Conservation (phyloP, 2,113 vertebrate genomes). For the Xiphias gladius region DNA sequence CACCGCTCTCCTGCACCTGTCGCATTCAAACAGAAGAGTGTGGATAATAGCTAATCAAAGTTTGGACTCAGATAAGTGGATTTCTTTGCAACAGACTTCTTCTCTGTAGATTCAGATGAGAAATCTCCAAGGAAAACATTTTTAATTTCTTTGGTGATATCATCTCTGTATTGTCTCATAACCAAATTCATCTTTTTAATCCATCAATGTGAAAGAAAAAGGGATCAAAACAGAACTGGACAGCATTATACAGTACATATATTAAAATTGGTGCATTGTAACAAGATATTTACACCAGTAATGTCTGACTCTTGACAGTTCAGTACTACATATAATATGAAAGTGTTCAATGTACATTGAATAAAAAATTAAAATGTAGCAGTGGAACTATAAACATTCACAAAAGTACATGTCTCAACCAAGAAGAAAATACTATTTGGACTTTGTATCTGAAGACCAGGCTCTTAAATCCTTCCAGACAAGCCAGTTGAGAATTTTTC, state of each 20-base stretch:
- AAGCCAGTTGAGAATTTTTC: conserved; percentile 3
- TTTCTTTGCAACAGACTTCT: conserved; percentile 28
- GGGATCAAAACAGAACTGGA: background rate
- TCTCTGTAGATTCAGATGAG: conserved; percentile 13
- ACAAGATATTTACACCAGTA: conserved; percentile 57
- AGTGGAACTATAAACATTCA: conserved; percentile 59
- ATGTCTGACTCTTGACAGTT: conserved; percentile 33
- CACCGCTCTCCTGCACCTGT: background rate
- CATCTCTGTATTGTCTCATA: background rate
- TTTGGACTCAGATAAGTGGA: conserved; percentile 49
- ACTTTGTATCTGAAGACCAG: conserved; percentile 12
- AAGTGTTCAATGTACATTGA: conserved; percentile 38
- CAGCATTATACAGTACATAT: conserved; percentile 6
- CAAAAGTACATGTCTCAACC: conserved; percentile 30
- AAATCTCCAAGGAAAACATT: conserved; percentile 33
- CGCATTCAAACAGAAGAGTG: conserved; percentile 39
- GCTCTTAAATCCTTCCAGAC: background rate
- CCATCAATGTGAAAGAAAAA: background rate
- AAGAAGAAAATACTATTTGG: conserved; percentile 31
- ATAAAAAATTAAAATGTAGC: conserved; percentile 54
- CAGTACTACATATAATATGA: conserved; percentile 32
- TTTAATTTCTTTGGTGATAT: background rate
- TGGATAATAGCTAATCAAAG: conserved; percentile 68
- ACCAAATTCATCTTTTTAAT: background rate
- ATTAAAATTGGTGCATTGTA: conserved; percentile 52